Base-by-base conservation (phyloP, 1,140 invertebrate species). In the Tribolium madens region DNA sequence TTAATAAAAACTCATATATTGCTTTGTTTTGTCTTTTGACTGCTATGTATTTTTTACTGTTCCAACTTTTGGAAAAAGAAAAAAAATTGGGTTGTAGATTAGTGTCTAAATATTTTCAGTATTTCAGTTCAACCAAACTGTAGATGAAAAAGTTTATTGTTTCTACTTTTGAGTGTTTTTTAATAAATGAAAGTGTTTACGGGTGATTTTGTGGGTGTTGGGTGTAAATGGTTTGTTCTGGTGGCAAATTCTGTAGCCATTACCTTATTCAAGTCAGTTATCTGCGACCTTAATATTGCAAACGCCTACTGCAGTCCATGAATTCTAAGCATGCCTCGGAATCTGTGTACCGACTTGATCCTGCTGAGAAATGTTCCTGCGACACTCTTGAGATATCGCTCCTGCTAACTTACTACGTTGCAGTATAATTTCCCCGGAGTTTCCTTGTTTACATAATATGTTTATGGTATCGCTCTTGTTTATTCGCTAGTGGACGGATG, bases 351-450 rank as follows among this genome's bases (percentile, higher is more conserved):
- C 33, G 69, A 71, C 42, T 71, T 71, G 69, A 71, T 71, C 69
- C 69, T 74, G 53, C 18, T 47, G 73, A 75, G 76, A 78, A 78
- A 75, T 78, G 48, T 75, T 78, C 72, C 72, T 78, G 76, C 76
- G 76, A 78, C 76, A 75, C 76, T 77, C 75, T 64, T 75, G 73
- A 78, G 76, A 78, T 78, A 78, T 75, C 74, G 73, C 47, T 73
- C 53, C 46, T 46, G 57, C 57, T 64, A 78, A 78, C 76, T 78
- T 76, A 76, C 52, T 76, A 74, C 74, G 75, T 71, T 73, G 78
- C 78, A 73, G 78, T 69, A 76, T 80, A 80, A 80, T 80, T 80
- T 80, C 79, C 79, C 79, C 69, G 21, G 79, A 80, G 79, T 78
- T 78, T 71, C 74, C 71, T 53, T 78, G 79, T 76, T 80, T 80